Percentiles rank a stretch among this genome's conserved stretches.
phyloP scores from a whole-genome alignment of 2,113 vertebrate genomes.

The Syrmaticus mikado region DNA sequence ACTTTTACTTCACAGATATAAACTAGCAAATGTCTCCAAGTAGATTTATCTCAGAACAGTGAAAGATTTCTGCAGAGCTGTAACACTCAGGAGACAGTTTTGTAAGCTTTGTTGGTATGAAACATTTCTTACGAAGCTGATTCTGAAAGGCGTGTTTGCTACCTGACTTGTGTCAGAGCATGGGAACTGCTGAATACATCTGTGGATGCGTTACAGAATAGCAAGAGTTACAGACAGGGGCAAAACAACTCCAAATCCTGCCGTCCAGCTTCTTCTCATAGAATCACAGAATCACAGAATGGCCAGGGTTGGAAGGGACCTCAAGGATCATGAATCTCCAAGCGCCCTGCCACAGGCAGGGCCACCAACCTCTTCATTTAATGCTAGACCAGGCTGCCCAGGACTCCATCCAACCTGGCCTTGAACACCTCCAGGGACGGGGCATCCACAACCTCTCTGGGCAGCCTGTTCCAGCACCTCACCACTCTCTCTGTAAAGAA shows the following conservation, averaged over 20 bases:
- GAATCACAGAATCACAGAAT: too few relatives aligned
- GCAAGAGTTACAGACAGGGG: not conserved
- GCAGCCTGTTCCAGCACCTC: too few relatives aligned
- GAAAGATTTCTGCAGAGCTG: not conserved
- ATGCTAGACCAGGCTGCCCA: too few relatives aligned
- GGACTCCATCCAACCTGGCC: too few relatives aligned
- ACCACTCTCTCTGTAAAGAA: too few relatives aligned
- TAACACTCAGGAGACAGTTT: not conserved
- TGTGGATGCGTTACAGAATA: not conserved
- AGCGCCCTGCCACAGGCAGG: too few relatives aligned
- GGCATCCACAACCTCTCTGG: too few relatives aligned
- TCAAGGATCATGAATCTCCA: too few relatives aligned
- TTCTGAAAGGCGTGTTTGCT: not conserved
- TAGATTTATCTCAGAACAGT: not conserved
- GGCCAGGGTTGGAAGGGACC: too few relatives aligned
- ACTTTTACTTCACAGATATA: not conserved
- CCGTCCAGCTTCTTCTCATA: not conserved
- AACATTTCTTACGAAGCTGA: not conserved
- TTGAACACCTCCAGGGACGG: too few relatives aligned
- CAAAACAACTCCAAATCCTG: not conserved
- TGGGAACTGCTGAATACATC: rapidly evolving
- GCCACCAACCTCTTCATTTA: too few relatives aligned
- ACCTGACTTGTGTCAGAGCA: not conserved
- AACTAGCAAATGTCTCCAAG: not conserved
- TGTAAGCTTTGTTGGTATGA: not conserved